phyloP scores from a whole-genome alignment of 2,113 vertebrate genomes.

The Varanus salvator region DNA sequence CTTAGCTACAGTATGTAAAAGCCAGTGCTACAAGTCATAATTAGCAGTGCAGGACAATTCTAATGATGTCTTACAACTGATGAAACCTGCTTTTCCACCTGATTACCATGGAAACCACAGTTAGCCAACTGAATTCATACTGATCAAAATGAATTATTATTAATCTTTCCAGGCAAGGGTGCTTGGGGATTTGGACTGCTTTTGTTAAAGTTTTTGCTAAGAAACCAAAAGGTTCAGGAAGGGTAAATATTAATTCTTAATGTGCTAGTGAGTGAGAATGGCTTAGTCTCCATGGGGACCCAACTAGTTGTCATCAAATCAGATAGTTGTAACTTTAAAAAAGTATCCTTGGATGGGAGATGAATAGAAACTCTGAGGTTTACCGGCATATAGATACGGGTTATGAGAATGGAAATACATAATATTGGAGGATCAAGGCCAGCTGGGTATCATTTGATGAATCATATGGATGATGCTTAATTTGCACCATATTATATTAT shows the following conservation, averaged over 20 bases:
- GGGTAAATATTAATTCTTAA: constrained; percentile 78
- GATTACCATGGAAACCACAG: constrained; percentile 81
- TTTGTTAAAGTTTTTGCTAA: constrained; percentile 76
- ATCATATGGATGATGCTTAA: constrained; percentile 19
- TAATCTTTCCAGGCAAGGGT: constrained; percentile 76
- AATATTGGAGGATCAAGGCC: constrained; percentile 62
- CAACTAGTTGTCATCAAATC: constrained; percentile 69
- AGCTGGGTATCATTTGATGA: constrained; percentile 48
- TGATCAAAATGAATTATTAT: constrained; percentile 81
- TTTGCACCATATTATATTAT: neutral
- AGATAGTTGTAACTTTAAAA: constrained; percentile 71
- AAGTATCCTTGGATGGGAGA: constrained; percentile 58
- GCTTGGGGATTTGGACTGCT: constrained; percentile 70
- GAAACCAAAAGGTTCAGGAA: constrained; percentile 71
- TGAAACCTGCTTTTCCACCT: constrained; percentile 76
- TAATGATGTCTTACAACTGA: constrained; percentile 78
- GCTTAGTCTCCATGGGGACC: constrained; percentile 64
- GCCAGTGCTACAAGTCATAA: constrained; percentile 72
- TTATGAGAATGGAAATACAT: constrained; percentile 50
- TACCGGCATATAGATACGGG: neutral
- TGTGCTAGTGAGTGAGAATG: constrained; percentile 65
- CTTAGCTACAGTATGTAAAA: constrained; percentile 64
- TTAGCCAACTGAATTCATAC: constrained; percentile 74
- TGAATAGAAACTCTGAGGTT: constrained; percentile 64
- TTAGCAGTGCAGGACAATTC: constrained; percentile 79